Conservation (phyloP, 1,140 invertebrate species). For the Hylaeus volcanicus region DNA sequence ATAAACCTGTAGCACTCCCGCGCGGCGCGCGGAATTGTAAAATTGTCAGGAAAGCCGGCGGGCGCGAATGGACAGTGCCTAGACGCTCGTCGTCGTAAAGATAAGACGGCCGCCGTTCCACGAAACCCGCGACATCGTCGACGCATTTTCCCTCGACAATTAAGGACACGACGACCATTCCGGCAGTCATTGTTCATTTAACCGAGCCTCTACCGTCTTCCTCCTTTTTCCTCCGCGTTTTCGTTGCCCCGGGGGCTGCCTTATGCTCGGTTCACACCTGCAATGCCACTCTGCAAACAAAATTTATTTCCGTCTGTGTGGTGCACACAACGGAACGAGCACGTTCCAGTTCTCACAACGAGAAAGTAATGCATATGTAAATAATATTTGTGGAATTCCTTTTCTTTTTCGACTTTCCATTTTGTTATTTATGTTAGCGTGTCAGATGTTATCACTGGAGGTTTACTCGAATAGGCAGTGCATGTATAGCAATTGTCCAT, state of each 20-base stretch:
- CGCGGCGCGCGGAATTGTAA: constrained; percentile 67
- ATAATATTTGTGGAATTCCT: too few relatives aligned
- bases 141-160: constrained; percentile 21
- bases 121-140: constrained; percentile 18
- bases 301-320: too few relatives aligned
- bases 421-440: too few relatives aligned
- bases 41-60: constrained; percentile 61
- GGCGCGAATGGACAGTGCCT: constrained; percentile 56
- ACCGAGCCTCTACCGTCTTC: not conserved
- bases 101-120: constrained; percentile 52
- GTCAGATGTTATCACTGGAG: too few relatives aligned
- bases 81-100: constrained; percentile 63
- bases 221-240: not conserved
- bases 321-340: too few relatives aligned
- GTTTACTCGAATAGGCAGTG: too few relatives aligned
- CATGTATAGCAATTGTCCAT: too few relatives aligned
- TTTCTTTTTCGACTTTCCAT: too few relatives aligned
- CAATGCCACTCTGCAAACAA: too few relatives aligned
- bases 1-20: constrained; percentile 70
- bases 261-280: not conserved
- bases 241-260: not conserved
- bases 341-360: too few relatives aligned
- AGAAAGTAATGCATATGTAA: too few relatives aligned
- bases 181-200: not conserved
- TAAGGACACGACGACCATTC: constrained; percentile 30